Base-by-base conservation (phyloP, 2,797 vertebrate genomes). In the Nasua narica region DNA sequence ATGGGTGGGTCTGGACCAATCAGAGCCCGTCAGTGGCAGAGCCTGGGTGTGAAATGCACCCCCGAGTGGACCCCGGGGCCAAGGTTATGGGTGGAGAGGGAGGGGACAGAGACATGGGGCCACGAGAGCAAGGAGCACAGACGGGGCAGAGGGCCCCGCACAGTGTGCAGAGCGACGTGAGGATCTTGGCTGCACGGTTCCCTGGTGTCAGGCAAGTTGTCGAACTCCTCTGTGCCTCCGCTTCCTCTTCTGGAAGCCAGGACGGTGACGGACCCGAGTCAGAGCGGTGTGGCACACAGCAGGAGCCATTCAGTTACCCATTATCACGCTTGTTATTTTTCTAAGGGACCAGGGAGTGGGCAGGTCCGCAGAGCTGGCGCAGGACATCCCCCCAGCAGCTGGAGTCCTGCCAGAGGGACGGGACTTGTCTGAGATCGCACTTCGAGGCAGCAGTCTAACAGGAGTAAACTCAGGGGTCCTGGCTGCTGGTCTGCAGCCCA, bases 101-200 rank as follows among this genome's bases (percentile, higher is more conserved):
- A 65, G 2, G 10, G 35, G 23, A 54, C 7, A 21, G 78, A 35
- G 65, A 50, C 15, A 37, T 27, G 18, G 4, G 58, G 69, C 10
- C 76, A 46, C 3, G 3, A 54, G 21, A 70, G 21, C n/a, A 9
- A 48, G 81, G 21, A 35, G 15, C 15, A 13, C 21, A 40, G 10
- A n/a, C 1, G 27, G 40, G 11, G 65, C n/a, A 21, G 27, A 79
- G 27, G 27, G 12, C 50, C 29, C 6, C 4, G 13, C 32, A 13
- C 4, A 21, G 88, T 2, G 14, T 10, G 0, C 25, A 74, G 7
- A 43, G 1, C 21, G 40, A 2, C 58, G 0, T 35, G 32, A 32
- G 21, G 43, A 43, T 58, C 27, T 29, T 23, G 40, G 67, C 43
- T 70, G 25, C 32, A 40, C 58, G 1, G 1, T 60, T 52, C 32